These are phyloP conservation scores for Globodera ellingtonae DNA, from an alignment of 1,140 invertebrate species.

Conservation along the genomic window DNA sequence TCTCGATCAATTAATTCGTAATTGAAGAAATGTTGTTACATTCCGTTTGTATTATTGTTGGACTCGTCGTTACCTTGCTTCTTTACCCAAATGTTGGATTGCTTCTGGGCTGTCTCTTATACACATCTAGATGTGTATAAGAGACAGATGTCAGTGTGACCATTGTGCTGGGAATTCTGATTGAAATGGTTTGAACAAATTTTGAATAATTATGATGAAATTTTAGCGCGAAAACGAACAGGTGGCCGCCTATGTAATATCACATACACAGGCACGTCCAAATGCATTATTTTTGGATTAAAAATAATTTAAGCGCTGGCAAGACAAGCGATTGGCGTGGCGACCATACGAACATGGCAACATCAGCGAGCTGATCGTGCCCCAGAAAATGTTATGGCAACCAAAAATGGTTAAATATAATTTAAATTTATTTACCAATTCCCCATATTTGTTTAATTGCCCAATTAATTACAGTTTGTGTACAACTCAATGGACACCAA, in stretches of 20 bases:
- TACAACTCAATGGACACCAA: slow-evolving; percentile 61
- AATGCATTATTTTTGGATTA: neutral
- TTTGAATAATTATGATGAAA: neutral
- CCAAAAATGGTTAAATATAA: slow-evolving; percentile 37
- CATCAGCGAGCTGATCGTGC: slow-evolving; percentile 48
- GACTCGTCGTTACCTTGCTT: neutral
- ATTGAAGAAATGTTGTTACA: neutral
- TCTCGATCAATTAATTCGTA: no score
- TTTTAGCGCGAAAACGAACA: slow-evolving; percentile 55
- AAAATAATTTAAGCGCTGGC: slow-evolving; percentile 41
- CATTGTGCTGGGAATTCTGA: slow-evolving; percentile 60
- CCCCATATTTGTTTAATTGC: no score
- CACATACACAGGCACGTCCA: slow-evolving; percentile 36
- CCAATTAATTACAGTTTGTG: slow-evolving; percentile 32
- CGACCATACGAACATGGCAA: slow-evolving; percentile 35
- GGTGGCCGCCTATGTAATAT: slow-evolving; percentile 53
- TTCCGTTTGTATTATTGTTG: neutral
- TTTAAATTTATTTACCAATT: neutral
- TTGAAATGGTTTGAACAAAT: slow-evolving; percentile 39
- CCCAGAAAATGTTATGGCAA: slow-evolving; percentile 49
- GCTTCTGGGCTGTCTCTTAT: no score
- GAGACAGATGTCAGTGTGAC: no score
- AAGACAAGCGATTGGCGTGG: slow-evolving; percentile 46
- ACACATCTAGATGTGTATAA: no score
- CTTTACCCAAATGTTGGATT: neutral